Conservation (phyloP, 64 coral and sea anemone species). For the Actinia tenebrosa region DNA sequence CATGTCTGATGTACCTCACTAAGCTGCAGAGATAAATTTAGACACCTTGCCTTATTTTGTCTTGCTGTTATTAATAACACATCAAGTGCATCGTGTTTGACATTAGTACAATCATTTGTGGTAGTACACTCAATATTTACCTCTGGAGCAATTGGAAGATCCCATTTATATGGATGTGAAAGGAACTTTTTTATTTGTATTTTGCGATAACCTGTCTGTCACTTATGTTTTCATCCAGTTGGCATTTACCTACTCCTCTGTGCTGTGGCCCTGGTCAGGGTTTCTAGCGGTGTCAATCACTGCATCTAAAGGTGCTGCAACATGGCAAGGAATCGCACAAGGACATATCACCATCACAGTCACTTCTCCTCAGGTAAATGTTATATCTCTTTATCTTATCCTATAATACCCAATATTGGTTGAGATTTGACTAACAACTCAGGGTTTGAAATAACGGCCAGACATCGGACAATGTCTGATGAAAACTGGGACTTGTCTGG, state of each 20-base stretch:
- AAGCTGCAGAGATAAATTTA: slow-evolving; percentile 2
- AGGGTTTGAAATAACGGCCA: too few relatives aligned
- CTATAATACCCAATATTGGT: too few relatives aligned
- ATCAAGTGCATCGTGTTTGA: not conserved
- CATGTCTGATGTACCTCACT: slow-evolving; percentile 18
- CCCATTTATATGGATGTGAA: too few relatives aligned
- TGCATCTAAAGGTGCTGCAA: slow-evolving; percentile 43
- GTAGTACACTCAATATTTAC: too few relatives aligned
- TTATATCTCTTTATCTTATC: not conserved
- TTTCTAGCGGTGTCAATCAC: slow-evolving; percentile 80
- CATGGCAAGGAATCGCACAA: slow-evolving; percentile 90
- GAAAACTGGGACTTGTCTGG: too few relatives aligned
- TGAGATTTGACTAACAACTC: too few relatives aligned
- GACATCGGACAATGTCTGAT: too few relatives aligned
- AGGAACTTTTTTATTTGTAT: too few relatives aligned
- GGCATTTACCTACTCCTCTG: slow-evolving; percentile 65
- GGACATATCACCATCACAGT: slow-evolving; percentile 88
- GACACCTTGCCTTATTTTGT: not conserved
- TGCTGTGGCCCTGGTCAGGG: slow-evolving; percentile 95
- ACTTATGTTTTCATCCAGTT: not conserved
- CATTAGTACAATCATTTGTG: not conserved
- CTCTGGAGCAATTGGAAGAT: too few relatives aligned
- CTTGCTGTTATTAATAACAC: slow-evolving; percentile 1
- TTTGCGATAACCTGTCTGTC: not conserved
- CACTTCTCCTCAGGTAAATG: slow-evolving; percentile 77